Percentiles rank a stretch among this genome's conserved stretches.
Conservation (phyloP, 1,140 invertebrate genomes). For the Euglossa dilemma region DNA sequence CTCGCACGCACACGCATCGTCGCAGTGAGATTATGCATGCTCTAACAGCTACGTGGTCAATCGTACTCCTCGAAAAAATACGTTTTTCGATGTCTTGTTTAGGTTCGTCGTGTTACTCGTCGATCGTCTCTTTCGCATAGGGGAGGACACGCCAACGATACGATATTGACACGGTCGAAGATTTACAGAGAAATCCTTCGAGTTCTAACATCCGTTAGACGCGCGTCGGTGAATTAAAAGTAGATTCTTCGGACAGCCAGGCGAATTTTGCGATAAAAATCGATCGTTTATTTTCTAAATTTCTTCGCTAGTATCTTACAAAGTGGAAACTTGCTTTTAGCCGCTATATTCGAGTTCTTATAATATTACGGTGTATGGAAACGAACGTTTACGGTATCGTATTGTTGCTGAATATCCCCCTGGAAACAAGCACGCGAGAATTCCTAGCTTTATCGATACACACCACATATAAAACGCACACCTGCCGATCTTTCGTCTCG, state of each 20-base stretch:
- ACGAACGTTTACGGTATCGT: constrained; percentile 9
- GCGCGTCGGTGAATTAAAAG: no score
- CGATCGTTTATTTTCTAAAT: no score
- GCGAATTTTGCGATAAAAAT: background rate
- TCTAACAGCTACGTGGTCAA: constrained; percentile 32
- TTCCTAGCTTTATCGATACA: constrained; percentile 50
- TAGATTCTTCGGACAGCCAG: background rate
- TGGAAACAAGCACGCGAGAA: constrained; percentile 68
- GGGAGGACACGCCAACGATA: background rate
- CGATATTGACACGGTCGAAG: background rate
- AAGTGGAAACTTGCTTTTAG: no score
- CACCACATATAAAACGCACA: background rate
- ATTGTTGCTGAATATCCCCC: constrained; percentile 61
- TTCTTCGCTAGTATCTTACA: no score
- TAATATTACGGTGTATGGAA: no score
- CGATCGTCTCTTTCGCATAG: background rate
- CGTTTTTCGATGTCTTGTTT: constrained; percentile 29
- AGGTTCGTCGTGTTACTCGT: constrained; percentile 9
- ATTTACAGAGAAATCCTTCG: background rate
- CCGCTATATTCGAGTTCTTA: no score
- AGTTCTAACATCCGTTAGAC: background rate
- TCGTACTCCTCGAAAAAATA: constrained; percentile 54
- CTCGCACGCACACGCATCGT: constrained; percentile 36
- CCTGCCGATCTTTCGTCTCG: background rate
- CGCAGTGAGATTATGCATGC: background rate